Conservation (phyloP, 2,888 invertebrate genomes). For the Andrena camellia region DNA sequence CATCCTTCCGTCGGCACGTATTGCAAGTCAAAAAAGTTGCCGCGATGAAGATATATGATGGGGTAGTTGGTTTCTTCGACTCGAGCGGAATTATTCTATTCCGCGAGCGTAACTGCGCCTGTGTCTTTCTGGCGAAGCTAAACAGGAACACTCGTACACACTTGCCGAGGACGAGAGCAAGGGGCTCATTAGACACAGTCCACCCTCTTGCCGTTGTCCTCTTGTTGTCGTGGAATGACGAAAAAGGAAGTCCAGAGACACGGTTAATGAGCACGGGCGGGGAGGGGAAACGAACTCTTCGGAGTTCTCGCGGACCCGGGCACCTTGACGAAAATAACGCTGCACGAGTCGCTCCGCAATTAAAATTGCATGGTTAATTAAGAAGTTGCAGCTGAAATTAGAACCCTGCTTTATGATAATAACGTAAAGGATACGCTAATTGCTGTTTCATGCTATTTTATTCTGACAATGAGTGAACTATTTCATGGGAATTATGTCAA, state of each 20-base stretch:
- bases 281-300: constrained; percentile 24
- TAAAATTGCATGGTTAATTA: constrained; percentile 7
- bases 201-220: constrained; percentile 38
- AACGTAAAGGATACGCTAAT: not conserved
- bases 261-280: constrained; percentile 55
- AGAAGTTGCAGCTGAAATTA: not conserved
- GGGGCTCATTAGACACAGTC: constrained; percentile 69
- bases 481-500: too few species aligned
- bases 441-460: not conserved
- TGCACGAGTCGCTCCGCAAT: not conserved
- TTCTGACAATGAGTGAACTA: too few species aligned
- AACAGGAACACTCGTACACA: constrained; percentile 61
- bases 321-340: not conserved
- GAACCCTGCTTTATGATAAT: not conserved
- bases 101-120: constrained; percentile 24
- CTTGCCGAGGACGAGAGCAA: constrained; percentile 57
- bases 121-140: constrained; percentile 44
- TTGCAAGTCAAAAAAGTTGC: not conserved
- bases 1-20: not conserved
- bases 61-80: not conserved
- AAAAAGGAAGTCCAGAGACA: constrained; percentile 33
- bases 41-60: not conserved
- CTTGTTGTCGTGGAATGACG: constrained; percentile 34
- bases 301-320: not conserved
- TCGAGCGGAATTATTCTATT: constrained; percentile 29